A percentile compares a stretch with the other conserved stretches of the same genome.
Evolutionary conservation across 2,113 vertebrate species (phyloP).

Genomic region (Campylomormyrus numenius): DNA sequence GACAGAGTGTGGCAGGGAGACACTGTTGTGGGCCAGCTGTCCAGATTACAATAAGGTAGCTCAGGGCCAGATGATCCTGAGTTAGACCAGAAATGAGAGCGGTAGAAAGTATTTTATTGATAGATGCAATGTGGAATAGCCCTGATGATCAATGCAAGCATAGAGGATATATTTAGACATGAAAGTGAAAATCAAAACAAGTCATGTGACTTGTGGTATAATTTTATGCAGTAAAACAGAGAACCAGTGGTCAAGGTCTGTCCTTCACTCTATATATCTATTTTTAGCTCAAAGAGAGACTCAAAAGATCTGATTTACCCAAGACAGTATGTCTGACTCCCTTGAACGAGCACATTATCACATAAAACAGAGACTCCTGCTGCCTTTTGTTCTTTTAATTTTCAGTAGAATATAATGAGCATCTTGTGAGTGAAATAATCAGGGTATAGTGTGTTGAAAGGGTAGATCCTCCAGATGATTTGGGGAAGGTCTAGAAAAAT

Average conservation of each 20-base stretch:
- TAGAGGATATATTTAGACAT: neutral
- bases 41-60: neutral
- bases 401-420: neutral
- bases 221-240: neutral
- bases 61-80: neutral
- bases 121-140: neutral
- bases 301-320: neutral
- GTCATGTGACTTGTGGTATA: neutral
- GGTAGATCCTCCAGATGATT: neutral
- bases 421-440: neutral
- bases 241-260: neutral
- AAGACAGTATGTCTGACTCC: neutral
- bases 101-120: neutral
- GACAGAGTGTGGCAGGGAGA: neutral
- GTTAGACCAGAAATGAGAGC: neutral
- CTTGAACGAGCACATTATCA: neutral
- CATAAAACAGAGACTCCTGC: neutral
- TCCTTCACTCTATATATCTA: neutral
- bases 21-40: neutral
- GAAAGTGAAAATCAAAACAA: neutral
- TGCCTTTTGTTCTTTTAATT: neutral
- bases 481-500: neutral
- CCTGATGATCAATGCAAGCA: neutral
- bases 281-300: neutral
- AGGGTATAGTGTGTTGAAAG: neutral